Conservation (phyloP, 1,140 invertebrate genomes). For the Solenopsis invicta region DNA sequence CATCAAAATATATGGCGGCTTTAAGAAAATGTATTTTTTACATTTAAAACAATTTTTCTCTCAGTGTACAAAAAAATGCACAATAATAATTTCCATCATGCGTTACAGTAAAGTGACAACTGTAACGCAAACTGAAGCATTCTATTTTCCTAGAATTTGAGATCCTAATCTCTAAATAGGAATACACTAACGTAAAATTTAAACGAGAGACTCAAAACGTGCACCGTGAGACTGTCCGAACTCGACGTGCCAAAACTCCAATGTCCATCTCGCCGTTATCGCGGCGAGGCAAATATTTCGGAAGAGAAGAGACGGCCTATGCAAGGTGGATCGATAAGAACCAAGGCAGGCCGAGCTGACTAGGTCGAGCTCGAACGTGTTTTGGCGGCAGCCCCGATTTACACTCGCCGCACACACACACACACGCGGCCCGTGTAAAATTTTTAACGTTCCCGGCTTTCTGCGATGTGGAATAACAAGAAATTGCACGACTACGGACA, state of each 20-base stretch:
- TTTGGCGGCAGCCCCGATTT: slow-evolving; percentile 55
- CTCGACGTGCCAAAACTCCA: slow-evolving; percentile 7
- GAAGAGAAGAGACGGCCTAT: slow-evolving; percentile 55
- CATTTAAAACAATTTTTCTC: too few relatives aligned
- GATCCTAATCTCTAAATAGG: neutral
- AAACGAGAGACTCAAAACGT: slow-evolving; percentile 16
- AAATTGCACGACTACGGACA: neutral
- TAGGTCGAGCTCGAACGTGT: slow-evolving; percentile 60
- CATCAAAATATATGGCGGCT: too few relatives aligned
- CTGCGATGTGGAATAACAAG: neutral
- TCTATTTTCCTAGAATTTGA: neutral
- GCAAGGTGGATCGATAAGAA: slow-evolving; percentile 60
- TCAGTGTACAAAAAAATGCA: too few relatives aligned
- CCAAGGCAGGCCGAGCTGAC: slow-evolving; percentile 59
- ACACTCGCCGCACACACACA: slow-evolving; percentile 21
- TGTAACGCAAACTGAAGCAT: neutral
- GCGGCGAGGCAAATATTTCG: slow-evolving; percentile 47
- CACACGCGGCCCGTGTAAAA: slow-evolving; percentile 35
- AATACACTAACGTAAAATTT: neutral
- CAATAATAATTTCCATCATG: neutral
- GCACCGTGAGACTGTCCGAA: neutral
- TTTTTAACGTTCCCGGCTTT: slow-evolving; percentile 12
- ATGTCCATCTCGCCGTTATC: slow-evolving; percentile 45
- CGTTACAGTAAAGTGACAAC: neutral
- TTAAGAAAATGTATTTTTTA: too few relatives aligned